Conservation (phyloP, 2,888 invertebrate species). For the Venustoraphidia nigricollis region DNA sequence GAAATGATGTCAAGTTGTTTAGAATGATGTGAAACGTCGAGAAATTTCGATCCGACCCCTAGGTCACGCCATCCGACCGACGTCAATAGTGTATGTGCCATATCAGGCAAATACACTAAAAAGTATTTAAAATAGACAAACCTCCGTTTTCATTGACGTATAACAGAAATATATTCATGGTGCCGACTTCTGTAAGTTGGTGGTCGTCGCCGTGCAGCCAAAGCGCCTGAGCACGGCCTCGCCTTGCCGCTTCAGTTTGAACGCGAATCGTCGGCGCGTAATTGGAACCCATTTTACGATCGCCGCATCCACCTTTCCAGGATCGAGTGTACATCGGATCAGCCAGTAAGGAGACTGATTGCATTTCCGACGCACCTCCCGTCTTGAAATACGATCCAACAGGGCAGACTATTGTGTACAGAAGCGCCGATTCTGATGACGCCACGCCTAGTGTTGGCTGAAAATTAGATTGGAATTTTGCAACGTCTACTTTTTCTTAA, state of each 20-base stretch:
- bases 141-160: conserved; percentile 81
- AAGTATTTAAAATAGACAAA: conserved; percentile 25
- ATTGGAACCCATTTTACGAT: conserved; percentile 90
- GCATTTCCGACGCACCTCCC: conserved; percentile 32
- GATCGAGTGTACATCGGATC: conserved; percentile 77
- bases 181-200: conserved; percentile 91
- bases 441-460: conserved; percentile 89
- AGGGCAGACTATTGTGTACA: conserved; percentile 85
- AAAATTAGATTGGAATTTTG: conserved; percentile 12
- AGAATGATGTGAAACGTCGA: no score
- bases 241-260: conserved; percentile 56
- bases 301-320: conserved; percentile 91
- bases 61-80: no score
- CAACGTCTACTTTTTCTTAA: no score
- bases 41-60: no score
- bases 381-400: conserved; percentile 85
- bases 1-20: no score
- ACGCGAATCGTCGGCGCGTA: conserved; percentile 77
- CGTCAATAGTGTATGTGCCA: no score
- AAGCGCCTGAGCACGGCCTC: conserved; percentile 83
- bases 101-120: no score
- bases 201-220: conserved; percentile 94
- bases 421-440: conserved; percentile 69
- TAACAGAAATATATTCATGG: conserved; percentile 94
- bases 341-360: conserved; percentile 75